Evolutionary conservation across 2,113 vertebrate species (phyloP).

Genomic region (Rhagologus leucostigma): DNA sequence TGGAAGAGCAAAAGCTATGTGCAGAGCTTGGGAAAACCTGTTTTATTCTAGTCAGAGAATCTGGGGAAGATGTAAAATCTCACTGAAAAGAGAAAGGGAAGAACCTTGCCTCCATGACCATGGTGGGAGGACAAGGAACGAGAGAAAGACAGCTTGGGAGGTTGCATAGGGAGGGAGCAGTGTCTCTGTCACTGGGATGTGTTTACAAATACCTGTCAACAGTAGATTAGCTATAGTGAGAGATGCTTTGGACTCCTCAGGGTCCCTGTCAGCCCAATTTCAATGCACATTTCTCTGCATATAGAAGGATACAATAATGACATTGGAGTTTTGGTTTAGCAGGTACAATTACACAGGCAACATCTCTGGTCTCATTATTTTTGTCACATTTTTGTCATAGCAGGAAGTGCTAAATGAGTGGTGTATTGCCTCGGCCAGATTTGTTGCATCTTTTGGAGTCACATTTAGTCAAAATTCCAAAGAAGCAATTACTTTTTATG

Average conservation of each 20-base stretch:
- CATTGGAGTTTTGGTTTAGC: not conserved
- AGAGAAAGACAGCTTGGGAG: not conserved
- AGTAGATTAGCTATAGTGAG: not conserved
- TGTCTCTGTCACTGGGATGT: not conserved
- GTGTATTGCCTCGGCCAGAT: not conserved
- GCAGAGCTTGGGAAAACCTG: not conserved
- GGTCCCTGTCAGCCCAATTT: not conserved
- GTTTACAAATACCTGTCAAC: not conserved
- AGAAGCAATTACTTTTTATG: not conserved
- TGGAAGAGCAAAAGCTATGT: not conserved
- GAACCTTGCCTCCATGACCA: rapidly evolving
- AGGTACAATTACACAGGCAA: not conserved
- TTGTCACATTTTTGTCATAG: not conserved
- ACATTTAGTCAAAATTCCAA: not conserved
- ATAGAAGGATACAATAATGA: not conserved
- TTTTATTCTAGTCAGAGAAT: not conserved
- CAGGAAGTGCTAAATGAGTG: not conserved
- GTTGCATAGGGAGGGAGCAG: not conserved
- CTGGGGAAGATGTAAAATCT: not conserved
- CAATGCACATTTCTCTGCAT: not conserved
- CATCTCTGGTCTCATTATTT: not conserved
- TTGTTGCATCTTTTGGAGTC: not conserved
- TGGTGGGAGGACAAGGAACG: not conserved
- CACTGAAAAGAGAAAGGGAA: not conserved
- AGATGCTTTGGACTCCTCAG: not conserved